These are phyloP conservation scores for Aspidiotus destructor DNA, from an alignment of 2,888 invertebrate genomes.

Conservation along the genomic window DNA sequence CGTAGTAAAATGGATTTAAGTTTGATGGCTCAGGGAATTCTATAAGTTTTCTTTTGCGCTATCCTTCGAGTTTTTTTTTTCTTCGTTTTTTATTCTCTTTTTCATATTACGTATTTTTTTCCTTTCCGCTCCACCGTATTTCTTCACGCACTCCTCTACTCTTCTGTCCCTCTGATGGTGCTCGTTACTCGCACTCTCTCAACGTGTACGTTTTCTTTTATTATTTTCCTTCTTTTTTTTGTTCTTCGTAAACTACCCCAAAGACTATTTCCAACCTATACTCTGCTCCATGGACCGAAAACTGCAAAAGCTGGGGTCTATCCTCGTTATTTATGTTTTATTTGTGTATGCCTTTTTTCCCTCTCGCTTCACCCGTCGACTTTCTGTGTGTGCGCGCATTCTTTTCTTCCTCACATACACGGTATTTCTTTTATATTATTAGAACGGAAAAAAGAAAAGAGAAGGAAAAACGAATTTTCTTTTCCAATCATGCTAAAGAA, in stretches of 20 bases:
- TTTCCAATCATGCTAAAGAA: constrained; percentile 32
- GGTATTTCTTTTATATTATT: constrained; percentile 22
- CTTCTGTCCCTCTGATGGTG: not conserved
- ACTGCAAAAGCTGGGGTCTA: constrained; percentile 31
- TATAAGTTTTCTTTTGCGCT: constrained; percentile 32
- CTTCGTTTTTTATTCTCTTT: constrained; percentile 4
- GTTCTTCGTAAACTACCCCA: constrained; percentile 31
- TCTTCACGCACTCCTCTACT: constrained; percentile 3
- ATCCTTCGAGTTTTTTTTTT: constrained; percentile 25
- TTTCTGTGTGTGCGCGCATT: not conserved
- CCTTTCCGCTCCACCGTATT: not conserved
- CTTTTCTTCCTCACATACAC: constrained; percentile 16
- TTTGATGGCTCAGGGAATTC: constrained; percentile 33
- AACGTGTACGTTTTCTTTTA: not conserved
- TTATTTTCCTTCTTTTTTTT: constrained; percentile 8
- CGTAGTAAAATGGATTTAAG: constrained; percentile 33
- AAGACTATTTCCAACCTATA: constrained; percentile 33
- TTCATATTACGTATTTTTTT: not conserved
- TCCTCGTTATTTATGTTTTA: constrained; percentile 33
- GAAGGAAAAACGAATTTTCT: constrained; percentile 25
- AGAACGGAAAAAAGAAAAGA: constrained; percentile 6
- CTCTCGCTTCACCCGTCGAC: not conserved
- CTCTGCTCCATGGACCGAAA: constrained; percentile 32
- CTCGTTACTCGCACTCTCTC: constrained; percentile 9
- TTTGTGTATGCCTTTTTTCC: constrained; percentile 16